Evolutionary conservation across 2,797 vertebrate genomes (phyloP), one percentile per base, ranked within the genome.

Genomic region (Neostethus bicornis): DNA sequence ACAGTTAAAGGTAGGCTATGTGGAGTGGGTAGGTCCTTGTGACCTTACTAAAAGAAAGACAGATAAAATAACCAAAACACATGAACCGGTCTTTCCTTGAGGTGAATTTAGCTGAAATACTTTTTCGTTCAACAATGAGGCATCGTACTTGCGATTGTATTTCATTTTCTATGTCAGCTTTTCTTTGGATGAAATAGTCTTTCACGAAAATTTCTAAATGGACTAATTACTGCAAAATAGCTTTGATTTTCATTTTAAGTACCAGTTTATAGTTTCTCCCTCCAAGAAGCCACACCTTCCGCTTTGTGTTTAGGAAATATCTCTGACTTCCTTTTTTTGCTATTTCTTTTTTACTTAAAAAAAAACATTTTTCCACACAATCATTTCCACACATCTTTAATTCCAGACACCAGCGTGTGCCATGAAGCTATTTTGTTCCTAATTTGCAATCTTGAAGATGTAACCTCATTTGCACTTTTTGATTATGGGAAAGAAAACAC

Each of bases 401-500:
- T 51, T 16, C n/a, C 21, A 25, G 50, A 19, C 26, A 59, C 7
- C 19, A 24, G 43, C 21, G 21, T 74, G 68, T 70, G 12, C n/a
- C 16, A 23, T 44, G 10, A 62, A 20, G 14, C 25, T 13, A 6
- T 25, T 68, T 32, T 53, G 14, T 41, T 50, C 51, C 29, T 42
- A 42, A 39, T 64, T 50, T 51, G 11, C 44, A 43, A n/a, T 46
- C 45, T 51, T 14, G 57, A 31, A 51, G 41, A 26, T 26, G 29
- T 66, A 49, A 37, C 49, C 43, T 50, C 26, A 16, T 38, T 10
- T 29, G 1, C 26, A 23, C 41, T 20, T 42, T 43, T 51, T 21
- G 28, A 57, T 53, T 17, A 48, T 42, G 48, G 17, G 13, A 44
- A 47, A 57, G 45, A 49, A 31, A 23, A 45, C 16, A 25, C 12